These are phyloP conservation scores for Eutrigla gurnardus DNA, from an alignment of 2,797 vertebrate genomes.

Conservation along the genomic window DNA sequence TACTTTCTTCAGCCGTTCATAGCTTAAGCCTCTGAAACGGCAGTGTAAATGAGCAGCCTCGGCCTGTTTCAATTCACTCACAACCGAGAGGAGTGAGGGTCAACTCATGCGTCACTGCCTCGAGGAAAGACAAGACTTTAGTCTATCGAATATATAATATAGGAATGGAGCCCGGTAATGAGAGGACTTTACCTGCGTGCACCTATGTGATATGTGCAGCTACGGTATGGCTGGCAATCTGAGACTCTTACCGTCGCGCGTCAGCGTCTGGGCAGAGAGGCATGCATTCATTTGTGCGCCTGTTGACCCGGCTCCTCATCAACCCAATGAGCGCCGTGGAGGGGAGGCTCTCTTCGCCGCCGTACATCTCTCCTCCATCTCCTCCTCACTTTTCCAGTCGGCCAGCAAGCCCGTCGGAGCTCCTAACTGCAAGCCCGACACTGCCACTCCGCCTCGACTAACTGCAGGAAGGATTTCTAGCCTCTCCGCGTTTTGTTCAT, in stretches of 20 bases:
- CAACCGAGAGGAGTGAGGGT: constrained; percentile 22
- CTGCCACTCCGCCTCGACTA: constrained; percentile 64
- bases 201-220: constrained; percentile 21
- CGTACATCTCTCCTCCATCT: constrained; percentile 89
- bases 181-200: constrained; percentile 20
- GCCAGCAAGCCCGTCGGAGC: constrained; percentile 89
- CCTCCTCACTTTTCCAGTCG: constrained; percentile 90
- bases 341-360: constrained; percentile 90
- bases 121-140: constrained; percentile 4
- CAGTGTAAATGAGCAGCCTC: constrained; percentile 58
- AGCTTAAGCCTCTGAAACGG: constrained; percentile 53
- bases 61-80: constrained; percentile 42
- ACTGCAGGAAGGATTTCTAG: constrained; percentile 70
- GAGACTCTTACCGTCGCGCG: constrained; percentile 62
- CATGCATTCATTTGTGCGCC: constrained; percentile 88
- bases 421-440: constrained; percentile 68
- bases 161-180: background rate
- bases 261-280: constrained; percentile 71
- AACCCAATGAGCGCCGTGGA: constrained; percentile 93
- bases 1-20: constrained; percentile 38
- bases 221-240: constrained; percentile 7
- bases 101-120: constrained; percentile 27
- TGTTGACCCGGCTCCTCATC: constrained; percentile 93
- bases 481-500: constrained; percentile 30
- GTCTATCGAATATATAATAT: background rate